Percentiles rank a stretch among this genome's conserved stretches.
phyloP scores from a whole-genome alignment of 2,888 invertebrate species.

The Atrina japonica region DNA sequence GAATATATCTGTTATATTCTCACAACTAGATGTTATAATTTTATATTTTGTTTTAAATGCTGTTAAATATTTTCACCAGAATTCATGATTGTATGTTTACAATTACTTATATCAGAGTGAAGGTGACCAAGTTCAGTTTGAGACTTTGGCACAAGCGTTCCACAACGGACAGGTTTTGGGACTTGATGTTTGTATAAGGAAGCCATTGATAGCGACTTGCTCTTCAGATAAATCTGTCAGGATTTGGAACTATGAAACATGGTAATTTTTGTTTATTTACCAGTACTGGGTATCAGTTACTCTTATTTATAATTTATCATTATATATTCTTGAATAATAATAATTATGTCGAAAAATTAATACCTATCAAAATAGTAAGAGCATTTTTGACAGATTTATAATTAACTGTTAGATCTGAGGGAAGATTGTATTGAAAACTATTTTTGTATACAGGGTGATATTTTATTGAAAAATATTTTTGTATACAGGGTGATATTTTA shows the following conservation, averaged over 20 bases:
- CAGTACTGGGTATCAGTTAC: too few relatives aligned
- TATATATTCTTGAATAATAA: too few relatives aligned
- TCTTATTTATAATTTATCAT: too few relatives aligned
- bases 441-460: too few relatives aligned
- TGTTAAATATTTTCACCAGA: background rate
- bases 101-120: conserved; percentile 50
- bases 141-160: conserved; percentile 77
- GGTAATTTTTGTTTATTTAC: conserved; percentile 81
- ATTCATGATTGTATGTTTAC: too few relatives aligned
- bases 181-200: conserved; percentile 92
- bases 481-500: too few relatives aligned
- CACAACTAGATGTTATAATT: too few relatives aligned
- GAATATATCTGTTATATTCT: too few relatives aligned
- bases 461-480: too few relatives aligned
- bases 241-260: conserved; percentile 95
- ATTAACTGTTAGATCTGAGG: too few relatives aligned
- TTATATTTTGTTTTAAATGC: background rate
- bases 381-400: background rate
- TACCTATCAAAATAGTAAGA: background rate
- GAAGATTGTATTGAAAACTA: too few relatives aligned
- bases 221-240: conserved; percentile 92
- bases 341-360: too few relatives aligned
- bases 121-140: conserved; percentile 79
- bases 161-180: conserved; percentile 92
- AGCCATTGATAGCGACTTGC: conserved; percentile 92